A percentile compares a stretch with the other conserved stretches of the same genome.
Conservation (phyloP, 2,888 invertebrate genomes). For the Clivina fossor region DNA sequence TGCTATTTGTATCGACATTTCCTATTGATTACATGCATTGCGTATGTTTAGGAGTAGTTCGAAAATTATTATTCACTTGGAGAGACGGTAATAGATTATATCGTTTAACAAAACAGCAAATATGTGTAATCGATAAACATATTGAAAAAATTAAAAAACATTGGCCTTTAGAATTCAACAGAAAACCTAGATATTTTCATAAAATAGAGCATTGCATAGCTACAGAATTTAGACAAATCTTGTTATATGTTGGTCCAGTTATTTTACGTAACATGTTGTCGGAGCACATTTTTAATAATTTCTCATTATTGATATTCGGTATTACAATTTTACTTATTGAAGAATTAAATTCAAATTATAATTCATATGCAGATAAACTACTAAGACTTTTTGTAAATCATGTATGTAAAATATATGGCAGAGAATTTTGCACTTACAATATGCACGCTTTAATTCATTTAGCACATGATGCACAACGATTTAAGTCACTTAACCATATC, state of each 20-base stretch:
- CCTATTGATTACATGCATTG: slow-evolving; percentile 32
- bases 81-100: background rate
- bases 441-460: slow-evolving; percentile 32
- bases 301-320: slow-evolving; percentile 27
- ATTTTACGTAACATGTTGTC: slow-evolving; percentile 19
- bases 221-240: slow-evolving; percentile 35
- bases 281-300: slow-evolving; percentile 28
- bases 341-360: background rate
- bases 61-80: slow-evolving; percentile 21
- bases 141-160: slow-evolving; percentile 15
- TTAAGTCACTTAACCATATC: slow-evolving; percentile 1
- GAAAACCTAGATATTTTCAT: slow-evolving; percentile 31
- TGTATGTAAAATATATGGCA: slow-evolving; percentile 30
- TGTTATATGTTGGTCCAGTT: slow-evolving; percentile 31
- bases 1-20: slow-evolving; percentile 16
- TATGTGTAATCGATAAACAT: background rate
- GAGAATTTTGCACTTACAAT: slow-evolving; percentile 33
- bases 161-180: slow-evolving; percentile 36
- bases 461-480: slow-evolving; percentile 16
- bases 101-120: background rate
- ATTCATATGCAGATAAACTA: slow-evolving; percentile 1
- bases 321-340: slow-evolving; percentile 22
- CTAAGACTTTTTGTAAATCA: slow-evolving; percentile 26
- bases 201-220: slow-evolving; percentile 37
- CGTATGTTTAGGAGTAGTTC: slow-evolving; percentile 25